Conservation (phyloP, 2,113 vertebrate genomes). For the Lophotis ruficrista region DNA sequence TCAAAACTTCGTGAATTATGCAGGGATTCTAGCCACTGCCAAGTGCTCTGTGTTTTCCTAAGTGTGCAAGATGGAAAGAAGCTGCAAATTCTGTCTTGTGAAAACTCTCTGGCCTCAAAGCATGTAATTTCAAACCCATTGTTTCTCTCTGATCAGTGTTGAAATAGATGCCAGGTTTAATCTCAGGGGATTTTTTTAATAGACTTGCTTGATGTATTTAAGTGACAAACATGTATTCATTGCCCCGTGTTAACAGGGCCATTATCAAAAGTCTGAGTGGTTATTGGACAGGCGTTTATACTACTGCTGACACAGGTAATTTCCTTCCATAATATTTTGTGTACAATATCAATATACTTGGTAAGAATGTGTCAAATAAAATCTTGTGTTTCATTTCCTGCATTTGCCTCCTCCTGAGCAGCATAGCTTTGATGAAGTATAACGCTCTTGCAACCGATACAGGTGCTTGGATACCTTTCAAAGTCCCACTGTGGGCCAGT, state of each 20-base stretch:
- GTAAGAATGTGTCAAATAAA: constrained; percentile 59
- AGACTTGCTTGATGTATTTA: constrained; percentile 18
- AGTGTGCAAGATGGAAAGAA: neutral
- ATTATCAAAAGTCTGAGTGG: constrained; percentile 13
- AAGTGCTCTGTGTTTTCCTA: neutral
- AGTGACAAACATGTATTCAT: constrained; percentile 46
- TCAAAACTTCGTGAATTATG: constrained; percentile 13
- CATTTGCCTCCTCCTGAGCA: constrained; percentile 3
- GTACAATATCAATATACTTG: constrained; percentile 22
- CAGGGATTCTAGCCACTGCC: neutral
- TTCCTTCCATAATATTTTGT: constrained; percentile 66
- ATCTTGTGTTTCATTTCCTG: constrained; percentile 61
- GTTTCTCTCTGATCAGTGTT: neutral
- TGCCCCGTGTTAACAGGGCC: constrained; percentile 27
- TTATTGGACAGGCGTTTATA: constrained; percentile 49
- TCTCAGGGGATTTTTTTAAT: neutral
- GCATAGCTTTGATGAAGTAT: constrained; percentile 28
- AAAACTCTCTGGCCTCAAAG: neutral
- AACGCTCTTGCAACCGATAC: neutral
- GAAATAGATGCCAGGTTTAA: constrained; percentile 31
- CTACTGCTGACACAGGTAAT: constrained; percentile 58
- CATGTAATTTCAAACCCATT: neutral
- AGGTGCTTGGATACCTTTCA: constrained; percentile 31
- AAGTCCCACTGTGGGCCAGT: neutral
- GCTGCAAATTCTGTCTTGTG: neutral